These are phyloP conservation scores for Mandrillus leucophaeus DNA, from an alignment of 2,113 vertebrate genomes.

Conservation along the genomic window DNA sequence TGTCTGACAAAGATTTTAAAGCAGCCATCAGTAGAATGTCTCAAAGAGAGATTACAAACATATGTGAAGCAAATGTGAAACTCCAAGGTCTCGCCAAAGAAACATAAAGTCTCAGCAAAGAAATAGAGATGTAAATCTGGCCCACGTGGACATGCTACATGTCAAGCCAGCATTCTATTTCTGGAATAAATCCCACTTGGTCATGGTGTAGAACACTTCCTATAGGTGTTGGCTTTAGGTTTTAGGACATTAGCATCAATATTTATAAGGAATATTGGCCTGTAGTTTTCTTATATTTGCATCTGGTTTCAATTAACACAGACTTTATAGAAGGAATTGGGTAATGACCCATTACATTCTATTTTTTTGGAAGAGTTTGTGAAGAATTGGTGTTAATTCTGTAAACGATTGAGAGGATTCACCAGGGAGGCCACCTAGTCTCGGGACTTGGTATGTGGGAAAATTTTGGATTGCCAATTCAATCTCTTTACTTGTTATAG, in stretches of 20 bases:
- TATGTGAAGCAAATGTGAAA: not conserved
- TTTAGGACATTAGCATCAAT: not conserved
- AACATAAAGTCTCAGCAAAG: not conserved
- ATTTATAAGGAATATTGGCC: not conserved
- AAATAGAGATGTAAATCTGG: rapidly evolving
- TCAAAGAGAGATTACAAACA: not conserved
- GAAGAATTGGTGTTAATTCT: not conserved
- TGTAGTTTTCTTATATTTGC: not conserved
- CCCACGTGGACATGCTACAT: not conserved
- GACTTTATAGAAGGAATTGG: not conserved
- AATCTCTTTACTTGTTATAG: not conserved
- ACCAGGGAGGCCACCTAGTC: not conserved
- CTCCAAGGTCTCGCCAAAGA: not conserved
- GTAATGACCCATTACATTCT: not conserved
- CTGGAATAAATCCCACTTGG: not conserved
- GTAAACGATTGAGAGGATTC: not conserved
- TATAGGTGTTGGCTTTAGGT: rapidly evolving
- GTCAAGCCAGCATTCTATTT: not conserved
- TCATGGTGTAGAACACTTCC: not conserved
- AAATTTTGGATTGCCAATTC: not conserved
- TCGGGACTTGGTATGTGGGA: not conserved
- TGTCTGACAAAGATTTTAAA: not conserved
- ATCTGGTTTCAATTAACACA: not conserved
- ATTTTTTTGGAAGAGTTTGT: not conserved
- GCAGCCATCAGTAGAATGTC: not conserved